Evolutionary conservation across 2,888 invertebrate genomes (phyloP).

Genomic region (Pegoplata infirma): DNA sequence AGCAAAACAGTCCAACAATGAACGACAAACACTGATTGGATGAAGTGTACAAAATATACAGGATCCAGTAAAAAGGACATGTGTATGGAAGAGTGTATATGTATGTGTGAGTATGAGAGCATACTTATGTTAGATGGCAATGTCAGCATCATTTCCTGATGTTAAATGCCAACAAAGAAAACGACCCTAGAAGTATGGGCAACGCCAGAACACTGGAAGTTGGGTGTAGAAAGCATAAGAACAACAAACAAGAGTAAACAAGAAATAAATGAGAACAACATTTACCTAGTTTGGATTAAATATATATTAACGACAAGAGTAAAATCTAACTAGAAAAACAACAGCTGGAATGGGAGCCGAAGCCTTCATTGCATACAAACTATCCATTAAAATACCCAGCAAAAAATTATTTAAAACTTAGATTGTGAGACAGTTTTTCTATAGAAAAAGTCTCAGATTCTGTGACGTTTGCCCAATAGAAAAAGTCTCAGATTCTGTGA

Average conservation of each 20-base stretch:
- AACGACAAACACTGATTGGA: constrained; percentile 60
- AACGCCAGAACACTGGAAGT: too few relatives aligned
- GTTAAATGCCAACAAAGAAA: constrained; percentile 74
- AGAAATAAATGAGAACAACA: constrained; percentile 52
- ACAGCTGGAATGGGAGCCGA: neutral
- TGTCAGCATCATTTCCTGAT: constrained; percentile 77
- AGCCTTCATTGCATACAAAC: neutral
- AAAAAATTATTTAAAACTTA: too few relatives aligned
- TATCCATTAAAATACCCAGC: neutral
- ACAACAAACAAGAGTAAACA: constrained; percentile 43
- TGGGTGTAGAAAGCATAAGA: constrained; percentile 55
- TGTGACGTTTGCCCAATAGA: too few relatives aligned
- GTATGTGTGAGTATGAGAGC: constrained; percentile 69
- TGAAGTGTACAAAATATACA: constrained; percentile 33
- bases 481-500: too few relatives aligned
- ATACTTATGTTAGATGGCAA: constrained; percentile 69
- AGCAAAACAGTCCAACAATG: constrained; percentile 45
- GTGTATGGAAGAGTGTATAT: constrained; percentile 67
- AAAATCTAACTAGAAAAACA: constrained; percentile 26
- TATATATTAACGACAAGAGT: constrained; percentile 56
- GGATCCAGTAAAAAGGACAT: neutral
- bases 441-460: too few relatives aligned
- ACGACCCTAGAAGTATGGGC: constrained; percentile 64
- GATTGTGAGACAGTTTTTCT: too few relatives aligned
- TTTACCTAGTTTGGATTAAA: constrained; percentile 49